Percentiles rank a stretch among this genome's conserved stretches.
phyloP scores from a whole-genome alignment of 2,888 invertebrate genomes.

The Rapana venosa region DNA sequence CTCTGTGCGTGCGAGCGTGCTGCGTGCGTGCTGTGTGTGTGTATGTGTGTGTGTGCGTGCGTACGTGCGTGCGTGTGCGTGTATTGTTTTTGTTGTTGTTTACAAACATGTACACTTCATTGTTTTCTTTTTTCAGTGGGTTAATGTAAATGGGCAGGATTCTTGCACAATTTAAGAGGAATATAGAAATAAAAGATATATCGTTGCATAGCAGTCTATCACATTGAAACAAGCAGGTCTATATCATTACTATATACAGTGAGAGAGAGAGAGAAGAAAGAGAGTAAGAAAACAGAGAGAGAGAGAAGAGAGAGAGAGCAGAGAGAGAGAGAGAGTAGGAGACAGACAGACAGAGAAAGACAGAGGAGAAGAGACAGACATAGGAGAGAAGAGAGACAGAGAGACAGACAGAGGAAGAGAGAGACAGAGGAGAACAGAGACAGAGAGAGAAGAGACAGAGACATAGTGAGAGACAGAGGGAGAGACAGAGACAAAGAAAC shows the following conservation, averaged over 20 bases:
- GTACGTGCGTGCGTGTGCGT: not conserved
- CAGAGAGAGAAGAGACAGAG: not conserved
- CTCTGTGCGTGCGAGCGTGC: not conserved
- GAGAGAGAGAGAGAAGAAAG: not conserved
- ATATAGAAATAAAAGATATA: not conserved
- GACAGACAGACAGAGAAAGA: not conserved
- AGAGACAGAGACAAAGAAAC: too few species aligned
- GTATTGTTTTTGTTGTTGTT: not conserved
- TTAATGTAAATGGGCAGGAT: not conserved
- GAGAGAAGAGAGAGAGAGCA: not conserved
- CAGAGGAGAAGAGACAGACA: not conserved
- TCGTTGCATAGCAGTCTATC: not conserved
- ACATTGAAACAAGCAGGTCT: not conserved
- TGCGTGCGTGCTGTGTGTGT: not conserved
- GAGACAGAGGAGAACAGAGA: not conserved
- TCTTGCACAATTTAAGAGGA: not conserved
- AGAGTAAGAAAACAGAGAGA: not conserved
- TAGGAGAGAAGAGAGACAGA: not conserved
- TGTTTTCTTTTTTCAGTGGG: not conserved
- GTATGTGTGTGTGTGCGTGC: not conserved
- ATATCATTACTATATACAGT: not conserved
- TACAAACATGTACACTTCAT: too few species aligned
- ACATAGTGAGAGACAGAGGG: not conserved
- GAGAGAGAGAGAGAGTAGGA: not conserved
- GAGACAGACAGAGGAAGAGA: not conserved